A percentile compares a stretch with the other conserved stretches of the same genome.
phyloP scores from a whole-genome alignment of 2,113 vertebrate species.

The cattle (Bos taurus) region ARS-UCD2.0 NC_037345.1:43713501-43714000 shows the following conservation, averaged over 20 bases:
- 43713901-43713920: not conserved
- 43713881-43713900: not conserved
- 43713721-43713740: not conserved
- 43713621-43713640: not conserved
- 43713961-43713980: not conserved
- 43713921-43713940: not conserved
- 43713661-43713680: not conserved
- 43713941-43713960: not conserved
- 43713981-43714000: not conserved
- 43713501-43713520: not conserved
- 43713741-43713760: not conserved
- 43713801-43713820: not conserved
- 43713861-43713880: not conserved
- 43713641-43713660: not conserved
- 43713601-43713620: not conserved
- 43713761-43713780: fast-evolving
- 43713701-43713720: not conserved
- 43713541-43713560: not conserved
- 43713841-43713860: not conserved
- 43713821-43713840: not conserved
- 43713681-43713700: not conserved
- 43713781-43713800: not conserved
- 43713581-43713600: not conserved
- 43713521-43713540: not conserved
- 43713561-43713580: not conserved